Conservation (phyloP, 2,888 invertebrate species). For the Netelia melanura region DNA sequence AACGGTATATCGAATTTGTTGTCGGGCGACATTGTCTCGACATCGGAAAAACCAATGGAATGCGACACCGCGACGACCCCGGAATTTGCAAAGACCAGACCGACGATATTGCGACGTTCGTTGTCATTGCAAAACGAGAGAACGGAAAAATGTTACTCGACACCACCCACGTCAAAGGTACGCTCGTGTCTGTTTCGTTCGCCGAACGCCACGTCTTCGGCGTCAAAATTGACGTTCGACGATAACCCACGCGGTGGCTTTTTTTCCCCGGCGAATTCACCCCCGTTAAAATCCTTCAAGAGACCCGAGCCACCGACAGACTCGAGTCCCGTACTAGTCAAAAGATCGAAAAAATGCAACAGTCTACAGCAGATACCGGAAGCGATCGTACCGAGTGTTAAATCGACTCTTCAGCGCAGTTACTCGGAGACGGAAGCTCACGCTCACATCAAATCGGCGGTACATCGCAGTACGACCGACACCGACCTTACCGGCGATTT, state of each 20-base stretch:
- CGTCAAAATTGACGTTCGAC: conserved; percentile 74
- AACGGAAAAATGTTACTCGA: conserved; percentile 74
- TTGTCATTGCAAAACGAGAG: conserved; percentile 82
- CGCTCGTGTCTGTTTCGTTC: conserved; percentile 86
- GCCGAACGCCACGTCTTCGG: conserved; percentile 78
- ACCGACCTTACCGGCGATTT: conserved; percentile 95
- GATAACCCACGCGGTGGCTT: conserved; percentile 63
- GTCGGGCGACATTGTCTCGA: conserved; percentile 85
- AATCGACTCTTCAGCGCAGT: conserved; percentile 87
- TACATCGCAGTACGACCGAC: conserved; percentile 86
- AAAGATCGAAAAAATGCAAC: conserved; percentile 82
- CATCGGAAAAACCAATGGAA: conserved; percentile 71
- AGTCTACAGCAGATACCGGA: conserved; percentile 72
- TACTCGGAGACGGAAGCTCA: conserved; percentile 92
- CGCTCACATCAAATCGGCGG: conserved; percentile 81
- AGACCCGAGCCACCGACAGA: conserved; percentile 88
- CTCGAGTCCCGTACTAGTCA: conserved; percentile 85
- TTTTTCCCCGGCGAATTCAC: conserved; percentile 35
- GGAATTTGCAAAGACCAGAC: conserved; percentile 83
- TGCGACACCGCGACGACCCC: conserved; percentile 83
- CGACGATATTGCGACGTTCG: conserved; percentile 75
- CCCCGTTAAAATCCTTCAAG: conserved; percentile 86
- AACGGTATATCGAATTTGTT: conserved; percentile 87
- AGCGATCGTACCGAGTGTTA: conserved; percentile 57
- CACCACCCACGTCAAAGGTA: conserved; percentile 82